These are phyloP conservation scores for Phalacrocorax carbo DNA, from an alignment of 2,113 vertebrate genomes.

Conservation along the genomic window DNA sequence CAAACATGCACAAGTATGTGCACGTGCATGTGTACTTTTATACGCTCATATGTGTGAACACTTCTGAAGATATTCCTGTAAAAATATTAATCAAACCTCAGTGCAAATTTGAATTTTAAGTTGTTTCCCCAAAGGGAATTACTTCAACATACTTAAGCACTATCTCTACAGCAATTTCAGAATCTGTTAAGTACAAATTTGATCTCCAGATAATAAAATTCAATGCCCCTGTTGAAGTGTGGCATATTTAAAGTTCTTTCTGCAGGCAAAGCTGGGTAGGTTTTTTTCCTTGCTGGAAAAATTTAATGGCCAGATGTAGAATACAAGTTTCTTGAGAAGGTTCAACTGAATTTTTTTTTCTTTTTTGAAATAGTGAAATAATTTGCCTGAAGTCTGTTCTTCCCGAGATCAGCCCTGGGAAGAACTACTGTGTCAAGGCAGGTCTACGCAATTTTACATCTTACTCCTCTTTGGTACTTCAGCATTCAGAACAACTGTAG, in stretches of 20 bases:
- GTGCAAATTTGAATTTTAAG: conserved; percentile 9
- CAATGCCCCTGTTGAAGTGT: conserved; percentile 42
- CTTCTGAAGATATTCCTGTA: background rate
- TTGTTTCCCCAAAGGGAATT: conserved; percentile 10
- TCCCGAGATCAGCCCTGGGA: background rate
- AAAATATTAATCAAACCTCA: background rate
- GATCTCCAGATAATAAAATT: conserved; percentile 41
- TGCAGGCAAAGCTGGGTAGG: background rate
- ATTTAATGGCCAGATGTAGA: background rate
- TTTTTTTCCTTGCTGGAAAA: background rate
- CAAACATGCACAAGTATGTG: background rate
- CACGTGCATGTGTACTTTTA: background rate
- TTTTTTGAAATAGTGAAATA: background rate
- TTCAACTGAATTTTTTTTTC: background rate
- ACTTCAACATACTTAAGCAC: background rate
- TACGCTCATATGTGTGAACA: background rate
- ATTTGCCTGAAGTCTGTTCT: background rate
- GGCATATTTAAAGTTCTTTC: background rate
- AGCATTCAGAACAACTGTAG: background rate
- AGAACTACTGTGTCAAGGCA: background rate
- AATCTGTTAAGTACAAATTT: background rate
- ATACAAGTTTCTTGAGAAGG: background rate
- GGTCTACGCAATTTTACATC: background rate
- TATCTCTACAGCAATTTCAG: conserved; percentile 31
- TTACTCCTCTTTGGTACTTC: background rate